Base-by-base conservation (phyloP, 1,140 invertebrate genomes). In the Drosophila micromelanica region DNA sequence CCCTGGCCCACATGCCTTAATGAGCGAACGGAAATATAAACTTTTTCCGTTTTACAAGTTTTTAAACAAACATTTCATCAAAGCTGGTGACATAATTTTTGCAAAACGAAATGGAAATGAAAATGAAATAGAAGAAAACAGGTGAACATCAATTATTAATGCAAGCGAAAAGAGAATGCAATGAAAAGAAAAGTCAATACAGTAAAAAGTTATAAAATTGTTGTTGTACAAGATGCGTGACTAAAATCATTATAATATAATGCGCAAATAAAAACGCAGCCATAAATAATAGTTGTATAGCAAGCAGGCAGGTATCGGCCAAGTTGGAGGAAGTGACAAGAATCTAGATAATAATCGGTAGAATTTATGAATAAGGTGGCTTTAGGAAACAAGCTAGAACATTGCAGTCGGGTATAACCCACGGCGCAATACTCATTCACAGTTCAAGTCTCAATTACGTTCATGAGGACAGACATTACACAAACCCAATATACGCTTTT, bases 21-120 rank as follows among this genome's bases (percentile, higher is more conserved):
- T 80, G 77, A 85, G 77, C 67, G 77, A 81, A 75, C 78, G 78
- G 74, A 86, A 87, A 87, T 81, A 67, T 60, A 86, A 76, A 78
- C 82, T 78, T 82, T 69, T 72, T 57, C 62, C 3, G 5, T 59
- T 35, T 71, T 27, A 27, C 35, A 43, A 15, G 9, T 11, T 61
- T 85, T 80, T 63, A 78, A 77, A 72, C 62, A 74, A 78, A 64
- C 65, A 65, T 76, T 75, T 72, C 54, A 78, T 48, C 52, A 72
- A 70, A 51, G 32, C 40, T 75, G 59, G 63, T 86, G 81, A 86
- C 78, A 86, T 86, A 86, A 86, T 81, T 78, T 49, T 2, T 32
- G 35, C 49, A 40, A 59, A 65, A 60, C 52, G 43, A 57, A 46
- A 59, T 45, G 30, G 5, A 27, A 40, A 42, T 13, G 3, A n/a